A percentile compares a stretch with the other conserved stretches of the same genome.
Conservation (phyloP, 64 coral and sea anemone genomes). For the Stichodactyla helianthus region DNA sequence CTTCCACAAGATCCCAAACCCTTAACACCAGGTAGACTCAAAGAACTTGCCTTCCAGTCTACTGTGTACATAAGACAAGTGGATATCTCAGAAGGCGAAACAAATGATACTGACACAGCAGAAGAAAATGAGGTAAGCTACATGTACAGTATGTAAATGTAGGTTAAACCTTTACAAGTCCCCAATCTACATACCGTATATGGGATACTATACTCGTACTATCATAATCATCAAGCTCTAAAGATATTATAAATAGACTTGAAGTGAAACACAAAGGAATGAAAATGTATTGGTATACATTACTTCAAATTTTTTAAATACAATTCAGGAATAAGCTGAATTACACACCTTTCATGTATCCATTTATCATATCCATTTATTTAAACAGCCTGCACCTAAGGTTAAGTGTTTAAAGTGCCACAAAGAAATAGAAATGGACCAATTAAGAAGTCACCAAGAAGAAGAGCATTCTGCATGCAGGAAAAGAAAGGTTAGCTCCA, state of each 20-base stretch:
- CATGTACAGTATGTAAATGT: not conserved
- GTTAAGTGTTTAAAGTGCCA: conserved; percentile 29
- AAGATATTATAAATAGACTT: no score
- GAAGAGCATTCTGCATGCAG: conserved; percentile 20
- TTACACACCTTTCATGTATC: no score
- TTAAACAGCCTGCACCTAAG: conserved; percentile 9
- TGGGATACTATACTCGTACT: not conserved
- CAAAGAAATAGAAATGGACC: conserved; percentile 24
- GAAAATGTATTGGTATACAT: no score
- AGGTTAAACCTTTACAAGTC: no score
- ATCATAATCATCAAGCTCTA: not conserved
- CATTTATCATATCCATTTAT: not conserved
- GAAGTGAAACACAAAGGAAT: no score
- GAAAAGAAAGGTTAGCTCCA: not conserved
- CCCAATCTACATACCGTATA: no score
- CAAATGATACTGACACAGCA: not conserved
- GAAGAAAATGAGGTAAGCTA: not conserved
- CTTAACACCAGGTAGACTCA: conserved; percentile 34
- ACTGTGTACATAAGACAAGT: conserved; percentile 51
- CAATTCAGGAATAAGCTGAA: not conserved
- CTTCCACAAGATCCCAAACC: conserved; percentile 45
- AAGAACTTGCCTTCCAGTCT: conserved; percentile 36
- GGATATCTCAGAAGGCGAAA: not conserved
- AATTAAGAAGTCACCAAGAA: conserved; percentile 24
- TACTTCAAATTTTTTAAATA: no score